Evolutionary conservation across 2,113 vertebrate genomes (phyloP), one percentile per base, ranked within the genome.

Genomic region (Lathamus discolor): DNA sequence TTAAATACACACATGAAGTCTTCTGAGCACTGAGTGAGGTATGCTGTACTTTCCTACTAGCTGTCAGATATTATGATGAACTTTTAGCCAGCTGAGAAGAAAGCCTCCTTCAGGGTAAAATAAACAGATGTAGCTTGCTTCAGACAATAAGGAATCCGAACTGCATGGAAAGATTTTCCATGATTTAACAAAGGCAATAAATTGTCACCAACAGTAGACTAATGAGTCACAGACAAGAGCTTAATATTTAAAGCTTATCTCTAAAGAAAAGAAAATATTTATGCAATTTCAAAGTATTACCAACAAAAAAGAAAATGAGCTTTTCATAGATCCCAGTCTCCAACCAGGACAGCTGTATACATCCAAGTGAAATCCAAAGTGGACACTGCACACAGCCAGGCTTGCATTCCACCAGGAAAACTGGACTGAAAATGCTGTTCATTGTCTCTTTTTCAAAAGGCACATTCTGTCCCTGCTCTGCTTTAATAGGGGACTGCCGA

Each of bases 121-220:
- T 73, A 92, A 95, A 79, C 80, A 83, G 76, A 55, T 23, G 13
- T n/a, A 68, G 17, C 57, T 87, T 82, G 24, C 37, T 79, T 93
- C 77, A 93, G 83, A 95, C 79, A 93, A 80, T 88, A 70, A 92
- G 25, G 63, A 93, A 83, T 54, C 82, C 16, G 82, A 93, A 91
- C 48, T 37, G 69, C 69, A 82, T 17, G 18, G 39, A 84, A 84
- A 90, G 69, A 89, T 87, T 92, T 95, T 92, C 93, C 76, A 33
- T 57, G 10, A 91, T 64, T 95, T 93, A 95, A 95, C 85, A 92
- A 81, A 90, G 73, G 78, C 46, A 76, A 43, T 55, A 77, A 83
- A 67, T 48, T 55, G 27, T 66, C 57, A 83, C 31, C 63, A 93
- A 82, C 27, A 72, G 72, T 28, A 91, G 83, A 73, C 69, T 72